Evolutionary conservation across 2,113 vertebrate species (phyloP).

Genomic region (Rhynchomys soricoides): DNA sequence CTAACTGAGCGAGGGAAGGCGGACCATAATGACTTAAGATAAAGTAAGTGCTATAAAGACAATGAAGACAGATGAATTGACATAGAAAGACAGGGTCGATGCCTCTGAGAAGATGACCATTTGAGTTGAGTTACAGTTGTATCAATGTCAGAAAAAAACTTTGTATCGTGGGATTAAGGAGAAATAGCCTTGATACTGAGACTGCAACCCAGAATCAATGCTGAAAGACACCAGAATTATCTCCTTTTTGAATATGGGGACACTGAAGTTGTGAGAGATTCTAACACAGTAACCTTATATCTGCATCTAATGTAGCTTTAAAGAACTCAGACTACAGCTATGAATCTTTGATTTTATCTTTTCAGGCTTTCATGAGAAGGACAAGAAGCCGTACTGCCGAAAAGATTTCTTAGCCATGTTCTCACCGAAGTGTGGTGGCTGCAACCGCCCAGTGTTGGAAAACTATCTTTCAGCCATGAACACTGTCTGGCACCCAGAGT

Average conservation of each 20-base stretch:
- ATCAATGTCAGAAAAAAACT: neutral
- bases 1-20: neutral
- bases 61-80: neutral
- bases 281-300: neutral
- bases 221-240: neutral
- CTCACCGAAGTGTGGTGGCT: conserved; percentile 93
- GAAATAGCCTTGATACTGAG: neutral
- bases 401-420: conserved; percentile 93
- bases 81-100: neutral
- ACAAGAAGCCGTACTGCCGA: conserved; percentile 92
- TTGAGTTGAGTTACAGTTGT: neutral
- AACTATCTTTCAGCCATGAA: conserved; percentile 93
- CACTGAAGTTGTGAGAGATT: neutral
- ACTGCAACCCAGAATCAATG: neutral
- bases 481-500: conserved; percentile 93
- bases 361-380: conserved; percentile 90
- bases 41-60: neutral
- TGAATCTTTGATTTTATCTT: neutral
- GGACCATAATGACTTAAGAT: neutral
- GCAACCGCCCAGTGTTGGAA: conserved; percentile 87
- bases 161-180: neutral
- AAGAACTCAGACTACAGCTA: neutral
- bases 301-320: neutral
- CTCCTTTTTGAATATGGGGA: neutral
- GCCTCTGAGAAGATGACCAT: neutral